phyloP scores from a whole-genome alignment of 2,113 vertebrate species.

The Xiphophorus hellerii region DNA sequence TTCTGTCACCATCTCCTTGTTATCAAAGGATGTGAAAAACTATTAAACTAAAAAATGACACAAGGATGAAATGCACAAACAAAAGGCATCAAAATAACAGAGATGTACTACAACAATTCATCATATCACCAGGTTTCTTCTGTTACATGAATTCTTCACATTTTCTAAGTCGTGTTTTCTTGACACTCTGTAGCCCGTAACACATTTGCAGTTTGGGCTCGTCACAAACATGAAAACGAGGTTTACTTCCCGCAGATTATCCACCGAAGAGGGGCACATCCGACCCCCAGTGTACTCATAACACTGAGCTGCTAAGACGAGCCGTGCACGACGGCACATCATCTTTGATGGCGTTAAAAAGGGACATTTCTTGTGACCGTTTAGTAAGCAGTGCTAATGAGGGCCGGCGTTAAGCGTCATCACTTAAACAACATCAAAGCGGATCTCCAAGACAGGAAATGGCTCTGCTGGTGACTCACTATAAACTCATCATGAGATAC shows the following conservation, averaged over 20 bases:
- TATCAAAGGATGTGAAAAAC: slow-evolving; percentile 33
- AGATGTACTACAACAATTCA: slow-evolving; percentile 10
- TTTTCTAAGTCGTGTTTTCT: slow-evolving; percentile 63
- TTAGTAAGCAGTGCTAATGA: slow-evolving; percentile 67
- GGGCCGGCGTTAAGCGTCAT: slow-evolving; percentile 61
- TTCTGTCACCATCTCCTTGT: no score
- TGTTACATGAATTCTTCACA: slow-evolving; percentile 73
- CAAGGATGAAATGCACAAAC: slow-evolving; percentile 21
- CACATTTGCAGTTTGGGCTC: slow-evolving; percentile 38
- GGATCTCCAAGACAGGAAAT: slow-evolving; percentile 57
- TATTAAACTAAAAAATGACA: slow-evolving; percentile 20
- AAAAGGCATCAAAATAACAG: slow-evolving; percentile 27
- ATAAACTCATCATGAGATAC: slow-evolving; percentile 54
- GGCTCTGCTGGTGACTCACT: slow-evolving; percentile 68
- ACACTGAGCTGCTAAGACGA: slow-evolving; percentile 42
- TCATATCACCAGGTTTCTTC: slow-evolving; percentile 38
- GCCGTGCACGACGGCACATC: slow-evolving; percentile 53
- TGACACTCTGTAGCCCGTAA: slow-evolving; percentile 40
- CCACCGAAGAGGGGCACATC: slow-evolving; percentile 38
- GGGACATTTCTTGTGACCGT: slow-evolving; percentile 45
- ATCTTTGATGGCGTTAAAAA: slow-evolving; percentile 53
- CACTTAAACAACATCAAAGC: slow-evolving; percentile 73
- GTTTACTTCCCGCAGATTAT: slow-evolving; percentile 52
- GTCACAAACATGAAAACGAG: slow-evolving; percentile 59
- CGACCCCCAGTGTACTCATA: slow-evolving; percentile 23